Percentiles rank a stretch among this genome's conserved stretches.
Evolutionary conservation across 1,140 invertebrate genomes (phyloP).

Genomic region (Sminthurides bifidus): DNA sequence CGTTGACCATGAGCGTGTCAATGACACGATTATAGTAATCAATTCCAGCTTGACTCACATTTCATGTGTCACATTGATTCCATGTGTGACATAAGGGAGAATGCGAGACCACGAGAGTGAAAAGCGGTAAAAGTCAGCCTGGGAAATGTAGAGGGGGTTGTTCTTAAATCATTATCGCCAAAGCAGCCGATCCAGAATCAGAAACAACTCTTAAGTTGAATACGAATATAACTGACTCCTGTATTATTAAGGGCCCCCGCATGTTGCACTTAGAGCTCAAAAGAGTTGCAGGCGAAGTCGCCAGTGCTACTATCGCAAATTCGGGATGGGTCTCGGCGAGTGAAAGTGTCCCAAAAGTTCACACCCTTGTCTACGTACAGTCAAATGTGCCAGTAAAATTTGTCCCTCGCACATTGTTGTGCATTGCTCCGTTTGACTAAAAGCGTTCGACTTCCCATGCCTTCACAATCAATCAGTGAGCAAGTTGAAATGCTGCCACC

Average conservation of each 20-base stretch:
- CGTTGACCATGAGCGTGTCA: slow-evolving; percentile 44
- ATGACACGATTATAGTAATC: slow-evolving; percentile 55
- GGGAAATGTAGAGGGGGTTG: neutral
- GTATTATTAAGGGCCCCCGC: slow-evolving; percentile 20
- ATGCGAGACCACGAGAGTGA: slow-evolving; percentile 13
- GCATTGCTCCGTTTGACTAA: too few species aligned
- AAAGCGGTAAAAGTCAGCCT: slow-evolving; percentile 13
- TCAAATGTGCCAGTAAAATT: slow-evolving; percentile 38
- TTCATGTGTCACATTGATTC: too few species aligned
- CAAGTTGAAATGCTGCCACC: too few species aligned
- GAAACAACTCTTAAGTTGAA: slow-evolving; percentile 31
- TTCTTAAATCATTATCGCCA: neutral
- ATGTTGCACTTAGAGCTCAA: slow-evolving; percentile 25
- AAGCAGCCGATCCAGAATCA: neutral
- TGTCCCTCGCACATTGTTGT: too few species aligned
- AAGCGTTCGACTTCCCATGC: too few species aligned
- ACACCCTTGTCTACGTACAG: slow-evolving; percentile 14
- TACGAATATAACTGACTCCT: slow-evolving; percentile 34
- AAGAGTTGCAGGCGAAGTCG: slow-evolving; percentile 19
- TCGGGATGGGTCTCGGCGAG: slow-evolving; percentile 18
- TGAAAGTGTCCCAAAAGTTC: slow-evolving; percentile 15
- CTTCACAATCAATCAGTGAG: too few species aligned
- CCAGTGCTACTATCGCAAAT: slow-evolving; percentile 37
- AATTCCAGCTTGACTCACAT: slow-evolving; percentile 49
- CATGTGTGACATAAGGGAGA: slow-evolving; percentile 35